Conservation (phyloP, 2,113 vertebrate species). For the Pelusios castaneus region DNA sequence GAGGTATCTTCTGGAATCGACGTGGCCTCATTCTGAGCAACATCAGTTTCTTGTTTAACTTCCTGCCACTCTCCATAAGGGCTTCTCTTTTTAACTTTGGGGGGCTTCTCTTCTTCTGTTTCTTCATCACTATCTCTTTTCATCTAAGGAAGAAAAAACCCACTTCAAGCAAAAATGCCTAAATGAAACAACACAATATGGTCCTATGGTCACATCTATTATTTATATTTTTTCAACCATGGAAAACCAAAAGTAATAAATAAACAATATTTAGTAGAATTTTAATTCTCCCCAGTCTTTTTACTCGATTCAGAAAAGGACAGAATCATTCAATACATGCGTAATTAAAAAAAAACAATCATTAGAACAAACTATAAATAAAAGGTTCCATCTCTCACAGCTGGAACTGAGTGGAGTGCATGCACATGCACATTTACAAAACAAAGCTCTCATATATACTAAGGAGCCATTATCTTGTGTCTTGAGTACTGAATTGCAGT, state of each 20-base stretch:
- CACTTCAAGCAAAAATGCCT: conserved; percentile 69
- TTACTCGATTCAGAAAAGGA: neutral
- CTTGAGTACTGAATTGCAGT: too few species aligned
- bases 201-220: conserved; percentile 58
- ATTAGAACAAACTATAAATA: neutral
- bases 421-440: neutral
- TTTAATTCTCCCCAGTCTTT: neutral
- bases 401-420: neutral
- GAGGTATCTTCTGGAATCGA: conserved; percentile 63
- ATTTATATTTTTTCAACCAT: conserved; percentile 21
- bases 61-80: conserved; percentile 91
- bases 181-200: conserved; percentile 63
- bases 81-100: conserved; percentile 72
- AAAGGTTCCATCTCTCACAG: neutral
- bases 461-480: too few species aligned
- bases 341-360: neutral
- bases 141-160: conserved; percentile 72
- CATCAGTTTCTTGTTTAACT: conserved; percentile 75
- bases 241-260: conserved; percentile 1
- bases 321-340: neutral
- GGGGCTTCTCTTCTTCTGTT: conserved; percentile 63
- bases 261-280: neutral
- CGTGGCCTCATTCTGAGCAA: conserved; percentile 32
- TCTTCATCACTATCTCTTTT: conserved; percentile 65
- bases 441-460: neutral